Evolutionary conservation across 2,888 invertebrate species (phyloP), one percentile per base, ranked within the genome.

Genomic region (Caenorhabditis sp.): DNA sequence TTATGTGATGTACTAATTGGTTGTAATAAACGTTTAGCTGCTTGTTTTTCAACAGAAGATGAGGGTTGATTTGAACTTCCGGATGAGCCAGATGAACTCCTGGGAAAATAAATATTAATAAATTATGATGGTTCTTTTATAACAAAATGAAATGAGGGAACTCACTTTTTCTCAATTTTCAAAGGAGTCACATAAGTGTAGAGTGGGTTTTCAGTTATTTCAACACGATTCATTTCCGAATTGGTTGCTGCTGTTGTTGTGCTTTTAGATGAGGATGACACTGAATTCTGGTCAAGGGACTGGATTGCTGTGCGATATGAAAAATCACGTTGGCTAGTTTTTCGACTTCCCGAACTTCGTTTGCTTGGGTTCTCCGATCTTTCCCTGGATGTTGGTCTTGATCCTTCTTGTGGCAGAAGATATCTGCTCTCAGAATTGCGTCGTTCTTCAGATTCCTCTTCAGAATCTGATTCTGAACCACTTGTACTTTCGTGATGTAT

Each of bases 1-100:
- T 70, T 79, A 50, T 79, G 78, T 5, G 69, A 60, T 10, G 78
- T 74, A 17, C 67, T 67, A 20, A 79, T 71, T 7, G 78, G 78
- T n/a, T 79, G 78, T n/a, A 79, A 53, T 5, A 79, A 52, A 4
- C 74, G 50, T 56, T 63, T 58, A 1, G 78, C 78, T 1, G 75
- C 76, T 62, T 74, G 74, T 52, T 76, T 71, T 43, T 79, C 78
- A 23, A 64, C 70, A 25, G 74, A 74, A n/a, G 69, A 69, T 20
- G 77, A 70, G n/a, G 62, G 65, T 49, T 67, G 72, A 17, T 64
- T 62, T 25, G 67, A 67, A 23, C 69, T 74, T 21, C 63, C 62
- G 0, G 69, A 63, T 14, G 74, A 69, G n/a, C 68, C 65, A 0
- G 62, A 65, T 0, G 73, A 73, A 23, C 68, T 73, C 26, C 71